Evolutionary conservation across 2,113 vertebrate genomes (phyloP).

Genomic region (Mustelus asterias): DNA sequence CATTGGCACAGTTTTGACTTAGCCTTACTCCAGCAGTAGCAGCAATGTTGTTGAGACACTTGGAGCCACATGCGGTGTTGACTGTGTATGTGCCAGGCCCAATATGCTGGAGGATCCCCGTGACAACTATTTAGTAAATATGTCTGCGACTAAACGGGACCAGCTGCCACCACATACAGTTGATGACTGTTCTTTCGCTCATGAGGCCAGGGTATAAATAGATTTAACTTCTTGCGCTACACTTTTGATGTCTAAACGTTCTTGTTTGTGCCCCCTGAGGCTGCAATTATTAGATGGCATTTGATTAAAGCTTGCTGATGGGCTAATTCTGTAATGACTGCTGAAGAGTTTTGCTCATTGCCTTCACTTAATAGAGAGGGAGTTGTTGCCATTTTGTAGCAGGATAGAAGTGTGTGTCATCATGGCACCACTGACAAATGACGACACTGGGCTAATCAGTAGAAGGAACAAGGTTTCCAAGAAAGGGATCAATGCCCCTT

Average conservation of each 20-base stretch:
- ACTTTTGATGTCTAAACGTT: not conserved
- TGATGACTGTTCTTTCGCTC: not conserved
- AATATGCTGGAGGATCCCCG: not conserved
- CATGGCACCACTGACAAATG: not conserved
- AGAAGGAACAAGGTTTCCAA: not conserved
- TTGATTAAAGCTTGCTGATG: not conserved
- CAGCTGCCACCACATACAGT: not conserved
- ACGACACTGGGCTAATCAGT: not conserved
- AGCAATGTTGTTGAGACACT: not conserved
- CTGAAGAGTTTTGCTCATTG: not conserved
- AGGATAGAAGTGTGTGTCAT: not conserved
- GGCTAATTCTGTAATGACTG: not conserved
- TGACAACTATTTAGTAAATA: not conserved
- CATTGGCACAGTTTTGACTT: not conserved
- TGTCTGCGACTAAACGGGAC: not conserved
- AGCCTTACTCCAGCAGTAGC: not conserved
- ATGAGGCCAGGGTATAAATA: not conserved
- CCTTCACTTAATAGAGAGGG: not conserved
- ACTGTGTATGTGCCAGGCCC: not conserved
- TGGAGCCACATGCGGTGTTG: not conserved
- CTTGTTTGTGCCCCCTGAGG: not conserved
- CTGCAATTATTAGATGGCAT: not conserved
- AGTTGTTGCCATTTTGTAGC: not conserved
- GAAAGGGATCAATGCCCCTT: not conserved
- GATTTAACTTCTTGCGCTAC: not conserved